Conservation (phyloP, 2,888 invertebrate species). For the Rhagonycha lutea region DNA sequence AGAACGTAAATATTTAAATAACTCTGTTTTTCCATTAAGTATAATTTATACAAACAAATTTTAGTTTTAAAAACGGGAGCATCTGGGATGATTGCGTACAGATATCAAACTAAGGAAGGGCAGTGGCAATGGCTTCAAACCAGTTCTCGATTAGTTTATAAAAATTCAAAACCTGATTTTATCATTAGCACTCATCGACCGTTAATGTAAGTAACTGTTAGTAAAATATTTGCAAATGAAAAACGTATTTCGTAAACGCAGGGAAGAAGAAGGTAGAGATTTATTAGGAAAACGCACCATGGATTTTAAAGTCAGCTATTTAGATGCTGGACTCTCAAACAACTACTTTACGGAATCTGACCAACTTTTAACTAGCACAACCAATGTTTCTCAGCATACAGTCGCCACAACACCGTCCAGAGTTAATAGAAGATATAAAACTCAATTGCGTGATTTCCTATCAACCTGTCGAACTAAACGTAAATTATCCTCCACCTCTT, state of each 20-base stretch:
- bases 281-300: conserved; percentile 96
- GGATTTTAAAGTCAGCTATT: conserved; percentile 98
- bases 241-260: conserved; percentile 52
- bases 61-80: conserved; percentile 98
- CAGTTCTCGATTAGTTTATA: conserved; percentile 94
- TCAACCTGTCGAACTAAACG: conserved; percentile 86
- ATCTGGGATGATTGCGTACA: conserved; percentile 98
- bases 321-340: conserved; percentile 91
- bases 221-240: neutral
- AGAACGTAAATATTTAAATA: conserved; percentile 78
- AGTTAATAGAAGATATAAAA: conserved; percentile 89
- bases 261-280: conserved; percentile 98
- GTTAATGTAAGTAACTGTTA: conserved; percentile 79
- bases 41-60: neutral
- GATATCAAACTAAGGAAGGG: conserved; percentile 92
- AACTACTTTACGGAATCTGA: conserved; percentile 88
- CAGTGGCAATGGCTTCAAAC: conserved; percentile 99
- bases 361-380: conserved; percentile 68
- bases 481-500: conserved; percentile 50
- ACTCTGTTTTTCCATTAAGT: neutral
- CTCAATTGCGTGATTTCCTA: conserved; percentile 88
- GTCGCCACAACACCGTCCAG: conserved; percentile 74
- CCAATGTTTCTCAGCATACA: conserved; percentile 56
- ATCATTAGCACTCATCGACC: conserved; percentile 98
- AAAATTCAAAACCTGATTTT: conserved; percentile 99